Evolutionary conservation across 2,113 vertebrate genomes (phyloP), one percentile per base, ranked within the genome.

Genomic region (Phrynosoma platyrhinos): DNA sequence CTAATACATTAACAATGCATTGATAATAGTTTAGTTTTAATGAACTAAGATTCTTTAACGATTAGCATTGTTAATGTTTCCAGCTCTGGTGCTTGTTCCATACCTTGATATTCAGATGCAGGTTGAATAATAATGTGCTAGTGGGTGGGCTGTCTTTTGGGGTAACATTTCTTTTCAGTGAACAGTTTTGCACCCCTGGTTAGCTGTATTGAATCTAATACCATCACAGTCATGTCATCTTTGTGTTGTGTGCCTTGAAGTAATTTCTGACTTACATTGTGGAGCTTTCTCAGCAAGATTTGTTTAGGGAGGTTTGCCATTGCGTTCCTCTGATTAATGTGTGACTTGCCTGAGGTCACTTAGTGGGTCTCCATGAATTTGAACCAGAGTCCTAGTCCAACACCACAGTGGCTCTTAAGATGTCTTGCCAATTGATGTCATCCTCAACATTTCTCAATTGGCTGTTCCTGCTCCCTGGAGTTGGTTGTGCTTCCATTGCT

Each of bases 141-240:
- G 47, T 9, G 32, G 21, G 64, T 7, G n/a, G 87, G 14, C 14
- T 78, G 58, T 42, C 47, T 77, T 68, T 64, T 32, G 58, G 55
- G 69, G 18, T n/a, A 81, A 53, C 42, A 81, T 36, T 80, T 82
- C 69, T 58, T 83, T 78, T 88, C 32, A 55, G 81, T 80, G 69
- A 75, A 79, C 27, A 87, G 69, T 82, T 64, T 23, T 20, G 52
- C 36, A 62, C 14, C 30, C 55, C 27, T 77, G 12, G 62, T 55
- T 55, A 5, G n/a, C 25, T 88, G 5, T 25, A 20, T 76, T 82
- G 58, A 77, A 77, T 64, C 27, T 53, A 52, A 30, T 16, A 64
- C 30, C 79, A 30, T 76, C 42, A 82, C 32, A 69, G 9, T 36
- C n/a, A 68, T 13, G 9, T n/a, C 40, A 25, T 77, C 71, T 36